phyloP scores from a whole-genome alignment of 2,113 vertebrate species.

The Meles meles region DNA sequence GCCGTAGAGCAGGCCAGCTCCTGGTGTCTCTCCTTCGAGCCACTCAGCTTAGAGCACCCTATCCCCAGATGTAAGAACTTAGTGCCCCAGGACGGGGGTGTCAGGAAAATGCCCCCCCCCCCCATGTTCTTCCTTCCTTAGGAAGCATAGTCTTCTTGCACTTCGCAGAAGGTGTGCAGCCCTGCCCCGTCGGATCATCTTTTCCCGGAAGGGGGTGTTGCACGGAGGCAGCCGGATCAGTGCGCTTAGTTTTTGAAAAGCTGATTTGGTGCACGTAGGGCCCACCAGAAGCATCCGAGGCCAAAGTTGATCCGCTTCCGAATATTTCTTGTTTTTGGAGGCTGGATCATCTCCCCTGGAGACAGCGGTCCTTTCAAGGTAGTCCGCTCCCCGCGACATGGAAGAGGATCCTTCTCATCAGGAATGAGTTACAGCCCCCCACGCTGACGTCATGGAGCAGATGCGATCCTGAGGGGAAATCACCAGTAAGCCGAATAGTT shows the following conservation, averaged over 20 bases:
- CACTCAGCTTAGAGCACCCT: background rate
- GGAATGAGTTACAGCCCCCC: background rate
- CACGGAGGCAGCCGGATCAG: background rate
- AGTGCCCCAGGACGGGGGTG: background rate
- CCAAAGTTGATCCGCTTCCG: background rate
- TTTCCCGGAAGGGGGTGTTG: background rate
- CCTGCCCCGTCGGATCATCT: too few relatives aligned
- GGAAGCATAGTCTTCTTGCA: background rate
- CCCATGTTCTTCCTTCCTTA: background rate
- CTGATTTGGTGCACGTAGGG: background rate
- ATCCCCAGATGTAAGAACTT: background rate
- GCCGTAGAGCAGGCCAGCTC: background rate
- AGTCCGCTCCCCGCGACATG: too few relatives aligned
- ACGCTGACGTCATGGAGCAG: background rate
- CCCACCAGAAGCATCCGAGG: background rate
- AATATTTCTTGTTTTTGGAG: background rate
- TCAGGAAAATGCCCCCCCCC: background rate
- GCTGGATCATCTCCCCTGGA: background rate
- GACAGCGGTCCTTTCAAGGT: background rate
- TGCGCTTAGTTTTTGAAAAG: background rate
- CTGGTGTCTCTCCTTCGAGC: background rate
- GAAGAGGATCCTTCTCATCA: background rate
- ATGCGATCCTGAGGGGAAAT: background rate
- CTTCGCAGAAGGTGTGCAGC: fast-evolving
- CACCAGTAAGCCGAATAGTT: background rate